Percentiles rank a stretch among this genome's conserved stretches.
Conservation (phyloP, 1,140 invertebrate genomes). For the Sarcophaga peregrina region DNA sequence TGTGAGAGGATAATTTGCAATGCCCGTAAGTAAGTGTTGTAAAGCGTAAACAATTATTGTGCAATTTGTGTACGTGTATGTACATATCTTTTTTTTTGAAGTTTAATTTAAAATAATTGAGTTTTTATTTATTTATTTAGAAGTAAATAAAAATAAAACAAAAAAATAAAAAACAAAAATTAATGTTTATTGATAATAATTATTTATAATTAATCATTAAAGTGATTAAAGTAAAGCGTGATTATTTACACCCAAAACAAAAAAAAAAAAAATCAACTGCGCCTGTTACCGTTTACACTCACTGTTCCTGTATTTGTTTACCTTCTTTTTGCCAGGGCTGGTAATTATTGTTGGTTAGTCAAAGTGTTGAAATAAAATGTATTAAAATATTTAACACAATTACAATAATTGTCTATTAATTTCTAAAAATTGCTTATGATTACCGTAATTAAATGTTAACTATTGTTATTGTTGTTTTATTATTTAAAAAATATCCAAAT, state of each 20-base stretch:
- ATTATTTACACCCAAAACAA: too few relatives aligned
- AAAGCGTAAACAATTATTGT: too few relatives aligned
- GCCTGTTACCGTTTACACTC: too few relatives aligned
- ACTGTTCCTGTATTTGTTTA: too few relatives aligned
- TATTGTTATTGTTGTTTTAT: neutral
- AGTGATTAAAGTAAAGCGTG: neutral
- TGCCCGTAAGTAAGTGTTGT: too few relatives aligned
- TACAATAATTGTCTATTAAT: neutral
- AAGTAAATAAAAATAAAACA: neutral
- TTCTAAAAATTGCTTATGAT: neutral
- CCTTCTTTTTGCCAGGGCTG: too few relatives aligned
- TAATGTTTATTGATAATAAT: neutral
- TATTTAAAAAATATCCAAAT: neutral
- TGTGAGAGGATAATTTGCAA: too few relatives aligned
- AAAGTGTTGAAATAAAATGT: too few relatives aligned
- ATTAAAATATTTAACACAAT: neutral
- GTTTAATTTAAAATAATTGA: conserved; percentile 1
- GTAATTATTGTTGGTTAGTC: too few relatives aligned
- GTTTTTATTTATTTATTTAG: neutral
- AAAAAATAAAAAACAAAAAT: conserved; percentile 3
- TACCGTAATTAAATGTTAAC: neutral
- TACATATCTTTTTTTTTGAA: too few relatives aligned
- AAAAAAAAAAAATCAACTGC: too few relatives aligned
- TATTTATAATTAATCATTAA: conserved; percentile 15
- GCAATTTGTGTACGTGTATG: too few relatives aligned